Evolutionary conservation across 2,888 invertebrate genomes (phyloP).

Genomic region (Sympetrum striolatum): DNA sequence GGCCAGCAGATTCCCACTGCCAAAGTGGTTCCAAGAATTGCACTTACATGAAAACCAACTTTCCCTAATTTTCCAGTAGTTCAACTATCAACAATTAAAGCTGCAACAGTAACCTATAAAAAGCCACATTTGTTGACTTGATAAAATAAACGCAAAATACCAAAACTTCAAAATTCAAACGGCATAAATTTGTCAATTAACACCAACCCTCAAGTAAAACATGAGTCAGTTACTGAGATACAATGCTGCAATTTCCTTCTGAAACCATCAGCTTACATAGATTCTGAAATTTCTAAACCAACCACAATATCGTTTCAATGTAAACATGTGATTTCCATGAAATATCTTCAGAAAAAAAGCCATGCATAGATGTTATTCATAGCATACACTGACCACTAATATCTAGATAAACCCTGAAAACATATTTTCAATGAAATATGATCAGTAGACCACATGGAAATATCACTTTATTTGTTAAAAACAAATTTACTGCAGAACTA

Average conservation of each 20-base stretch:
- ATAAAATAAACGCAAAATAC: too few species aligned
- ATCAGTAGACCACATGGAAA: constrained; percentile 40
- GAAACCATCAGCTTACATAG: not conserved
- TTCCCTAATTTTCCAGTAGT: too few species aligned
- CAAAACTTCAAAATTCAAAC: too few species aligned
- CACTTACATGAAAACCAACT: too few species aligned
- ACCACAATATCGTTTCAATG: not conserved
- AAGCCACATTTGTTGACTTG: too few species aligned
- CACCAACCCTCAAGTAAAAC: too few species aligned
- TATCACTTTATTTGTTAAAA: not conserved
- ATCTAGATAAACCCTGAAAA: not conserved
- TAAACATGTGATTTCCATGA: too few species aligned
- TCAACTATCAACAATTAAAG: too few species aligned
- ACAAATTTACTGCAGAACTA: not conserved
- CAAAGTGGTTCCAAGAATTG: too few species aligned
- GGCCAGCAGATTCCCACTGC: too few species aligned
- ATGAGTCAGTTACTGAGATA: not conserved
- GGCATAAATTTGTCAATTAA: too few species aligned
- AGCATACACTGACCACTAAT: not conserved
- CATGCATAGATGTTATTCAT: not conserved
- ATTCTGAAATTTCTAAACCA: not conserved
- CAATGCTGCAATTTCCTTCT: not conserved
- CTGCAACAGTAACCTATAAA: too few species aligned
- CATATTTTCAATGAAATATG: not conserved
- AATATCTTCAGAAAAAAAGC: not conserved